Evolutionary conservation across 2,113 vertebrate species (phyloP), one percentile per base, ranked within the genome.

Genomic region (Pagrus major): DNA sequence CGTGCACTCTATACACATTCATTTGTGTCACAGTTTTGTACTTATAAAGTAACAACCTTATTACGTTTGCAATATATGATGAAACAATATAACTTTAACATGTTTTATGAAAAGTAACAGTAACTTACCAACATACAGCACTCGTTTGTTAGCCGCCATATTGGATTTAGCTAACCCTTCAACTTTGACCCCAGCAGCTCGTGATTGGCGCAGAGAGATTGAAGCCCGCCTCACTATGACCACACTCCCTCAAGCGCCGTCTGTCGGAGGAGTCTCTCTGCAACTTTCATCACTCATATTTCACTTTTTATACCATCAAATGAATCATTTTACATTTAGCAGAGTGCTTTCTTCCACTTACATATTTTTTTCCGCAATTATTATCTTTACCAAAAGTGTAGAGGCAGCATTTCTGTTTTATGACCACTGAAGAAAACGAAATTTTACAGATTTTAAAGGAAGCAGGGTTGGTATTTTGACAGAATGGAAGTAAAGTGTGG

Each of bases 61-160:
- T 0, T 2, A 12, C 14, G n/a, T 35, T 12, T 2, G 2, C 12
- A 21, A 1, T 0, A 15, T 7, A 6, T 5, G 49, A 9, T 25
- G 0, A 2, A 80, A 47, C 6, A 46, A 20, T 1, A 5, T 4
- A 1, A 3, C 0, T 55, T 27, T 4, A n/a, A 18, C 3, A 6
- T 1, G 2, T 29, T 70, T 21, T 4, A 10, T 2, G 1, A 44
- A 80, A 85, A 74, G 9, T 37, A 33, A 0, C 1, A 42, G 25
- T 3, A 67, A 90, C 94, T 93, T 35, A 95, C 93, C 94, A 23
- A 95, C 81, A 93, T 95, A 95, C 42, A 94, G 70, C 39, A 95
- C 94, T 84, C 94, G 92, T 72, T 95, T 94, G 20, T 39, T 92
- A 1, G 93, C 59, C 68, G 95, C 94, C 94, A 95, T 95, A 2